Conservation (phyloP, 2,113 vertebrate species). For the Pedetes capensis region DNA sequence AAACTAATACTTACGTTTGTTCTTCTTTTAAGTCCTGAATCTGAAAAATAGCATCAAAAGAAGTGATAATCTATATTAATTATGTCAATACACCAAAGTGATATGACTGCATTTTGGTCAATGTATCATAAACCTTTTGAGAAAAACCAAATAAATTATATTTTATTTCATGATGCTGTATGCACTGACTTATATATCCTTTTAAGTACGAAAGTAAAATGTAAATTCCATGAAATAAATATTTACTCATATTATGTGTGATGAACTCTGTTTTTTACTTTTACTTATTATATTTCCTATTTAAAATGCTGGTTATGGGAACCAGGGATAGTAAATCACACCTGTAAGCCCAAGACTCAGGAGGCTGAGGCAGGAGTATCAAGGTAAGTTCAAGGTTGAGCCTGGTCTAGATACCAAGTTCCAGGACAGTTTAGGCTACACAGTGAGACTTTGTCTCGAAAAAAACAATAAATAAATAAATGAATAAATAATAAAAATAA, state of each 20-base stretch:
- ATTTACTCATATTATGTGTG: neutral
- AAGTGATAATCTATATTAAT: conserved; percentile 32
- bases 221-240: neutral
- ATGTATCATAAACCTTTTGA: conserved; percentile 18
- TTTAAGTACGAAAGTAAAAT: conserved; percentile 11
- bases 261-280: neutral
- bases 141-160: neutral
- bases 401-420: too few relatives aligned
- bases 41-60: conserved; percentile 67
- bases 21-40: conserved; percentile 70
- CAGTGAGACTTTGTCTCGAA: too few relatives aligned
- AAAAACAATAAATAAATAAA: too few relatives aligned
- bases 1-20: conserved; percentile 64
- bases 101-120: neutral
- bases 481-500: too few relatives aligned
- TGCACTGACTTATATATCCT: neutral
- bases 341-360: too few relatives aligned
- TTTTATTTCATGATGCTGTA: neutral
- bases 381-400: too few relatives aligned
- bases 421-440: too few relatives aligned
- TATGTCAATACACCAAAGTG: neutral
- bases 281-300: conserved; percentile 19
- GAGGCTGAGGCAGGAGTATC: too few relatives aligned
- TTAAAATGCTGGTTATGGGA: conserved; percentile 38
- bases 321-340: too few relatives aligned